phyloP scores from a whole-genome alignment of 1,140 invertebrate genomes.

The Thrips palmi region DNA sequence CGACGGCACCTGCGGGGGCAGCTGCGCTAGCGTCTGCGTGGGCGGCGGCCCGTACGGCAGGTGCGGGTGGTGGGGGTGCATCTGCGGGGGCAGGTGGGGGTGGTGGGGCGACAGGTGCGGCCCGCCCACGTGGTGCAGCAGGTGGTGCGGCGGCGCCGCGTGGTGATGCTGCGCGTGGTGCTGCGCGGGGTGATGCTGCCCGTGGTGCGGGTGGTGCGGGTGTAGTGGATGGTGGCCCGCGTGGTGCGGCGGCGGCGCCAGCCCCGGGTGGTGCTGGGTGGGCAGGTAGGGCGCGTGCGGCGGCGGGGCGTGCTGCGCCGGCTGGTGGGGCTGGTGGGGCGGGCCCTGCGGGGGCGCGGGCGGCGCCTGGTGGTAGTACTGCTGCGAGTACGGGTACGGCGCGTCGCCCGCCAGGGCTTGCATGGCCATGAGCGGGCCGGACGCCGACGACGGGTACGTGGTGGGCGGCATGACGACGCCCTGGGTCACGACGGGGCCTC shows the following conservation, averaged over 20 bases:
- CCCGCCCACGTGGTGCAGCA: constrained; percentile 14
- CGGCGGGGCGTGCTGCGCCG: too few species aligned
- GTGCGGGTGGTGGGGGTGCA: constrained; percentile 12
- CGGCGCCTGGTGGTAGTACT: too few species aligned
- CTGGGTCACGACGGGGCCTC: too few species aligned
- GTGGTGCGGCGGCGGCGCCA: constrained; percentile 24
- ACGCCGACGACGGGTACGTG: too few species aligned
- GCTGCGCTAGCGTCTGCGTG: constrained; percentile 3
- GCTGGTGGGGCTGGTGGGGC: too few species aligned
- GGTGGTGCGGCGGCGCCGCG: constrained; percentile 15
- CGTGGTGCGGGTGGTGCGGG: constrained; percentile 17
- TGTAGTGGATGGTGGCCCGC: constrained; percentile 20
- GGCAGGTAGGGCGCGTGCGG: too few species aligned
- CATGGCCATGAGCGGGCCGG: too few species aligned
- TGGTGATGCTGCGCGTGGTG: constrained; percentile 13
- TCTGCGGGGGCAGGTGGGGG: constrained; percentile 8
- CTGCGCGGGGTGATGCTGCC: constrained; percentile 12
- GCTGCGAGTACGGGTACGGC: too few species aligned
- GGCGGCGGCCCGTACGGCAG: not conserved
- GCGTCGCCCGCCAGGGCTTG: too few species aligned
- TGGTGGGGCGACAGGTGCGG: constrained; percentile 14
- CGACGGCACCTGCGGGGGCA: constrained; percentile 6
- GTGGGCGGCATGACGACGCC: too few species aligned
- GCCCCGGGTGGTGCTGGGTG: too few species aligned
- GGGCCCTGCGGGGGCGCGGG: too few species aligned